Conservation (phyloP, 2,113 vertebrate species). For the Narcine bancroftii region DNA sequence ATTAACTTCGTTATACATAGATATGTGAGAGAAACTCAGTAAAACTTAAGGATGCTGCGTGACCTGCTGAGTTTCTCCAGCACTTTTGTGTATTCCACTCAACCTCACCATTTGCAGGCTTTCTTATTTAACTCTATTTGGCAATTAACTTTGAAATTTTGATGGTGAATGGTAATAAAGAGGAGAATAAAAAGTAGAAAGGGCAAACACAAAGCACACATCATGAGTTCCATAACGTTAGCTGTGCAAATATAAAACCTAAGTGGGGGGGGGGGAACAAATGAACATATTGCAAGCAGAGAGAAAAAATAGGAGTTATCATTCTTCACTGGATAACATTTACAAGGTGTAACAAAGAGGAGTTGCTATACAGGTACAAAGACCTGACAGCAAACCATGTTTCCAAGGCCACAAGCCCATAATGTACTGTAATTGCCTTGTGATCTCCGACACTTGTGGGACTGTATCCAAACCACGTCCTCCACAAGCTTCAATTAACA, state of each 20-base stretch:
- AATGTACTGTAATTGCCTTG: neutral
- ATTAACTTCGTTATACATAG: too few relatives aligned
- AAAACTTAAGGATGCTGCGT: too few relatives aligned
- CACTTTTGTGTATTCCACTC: too few relatives aligned
- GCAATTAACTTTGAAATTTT: too few relatives aligned
- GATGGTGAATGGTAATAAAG: too few relatives aligned
- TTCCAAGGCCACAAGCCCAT: neutral
- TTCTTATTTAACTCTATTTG: too few relatives aligned
- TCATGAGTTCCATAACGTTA: neutral
- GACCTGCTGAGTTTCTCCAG: too few relatives aligned
- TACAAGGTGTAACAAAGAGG: neutral
- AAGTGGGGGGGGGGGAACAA: neutral
- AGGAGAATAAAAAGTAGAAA: neutral
- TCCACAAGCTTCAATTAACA: neutral
- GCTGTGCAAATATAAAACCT: neutral
- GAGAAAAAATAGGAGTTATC: too few relatives aligned
- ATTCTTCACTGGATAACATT: neutral
- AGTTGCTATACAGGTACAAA: too few relatives aligned
- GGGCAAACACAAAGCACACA: neutral
- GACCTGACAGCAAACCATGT: neutral
- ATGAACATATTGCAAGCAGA: neutral
- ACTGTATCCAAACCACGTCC: constrained; percentile 28
- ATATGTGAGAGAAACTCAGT: too few relatives aligned
- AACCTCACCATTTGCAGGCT: too few relatives aligned
- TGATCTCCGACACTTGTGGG: neutral